Base-by-base conservation (phyloP, 2,113 vertebrate species). In the Charina bottae region DNA sequence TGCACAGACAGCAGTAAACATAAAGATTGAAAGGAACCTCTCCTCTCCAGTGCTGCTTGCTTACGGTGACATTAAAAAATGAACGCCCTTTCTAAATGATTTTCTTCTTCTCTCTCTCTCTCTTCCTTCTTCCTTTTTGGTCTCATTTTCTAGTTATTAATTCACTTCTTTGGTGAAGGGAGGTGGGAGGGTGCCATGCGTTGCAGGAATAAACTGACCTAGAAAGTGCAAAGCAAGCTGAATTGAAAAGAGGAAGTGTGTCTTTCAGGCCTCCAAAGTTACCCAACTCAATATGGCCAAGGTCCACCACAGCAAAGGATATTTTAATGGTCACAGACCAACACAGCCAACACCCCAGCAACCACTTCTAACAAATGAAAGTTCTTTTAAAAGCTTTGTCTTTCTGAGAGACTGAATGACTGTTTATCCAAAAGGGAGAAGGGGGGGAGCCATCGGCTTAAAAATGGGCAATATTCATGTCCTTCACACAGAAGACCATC, bases 41-140 rank as follows among this genome's bases (percentile, higher is more conserved):
- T 96, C 95, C 95, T 97, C 95, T 97, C 96, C 93, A 1, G 13
- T 0, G 0, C 93, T 23, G 17, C 58, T 3, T 92, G 95, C 96
- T 96, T 92, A 68, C 95, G 89, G 96, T 98, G 97, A 97, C 98
- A 98, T 98, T 98, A 97, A 97, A 96, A 97, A 95, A 93, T 92
- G 85, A 92, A 95, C 97, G 97, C 94, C 95, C 96, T 95, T 96
- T 98, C 98, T 95, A 95, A 97, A 98, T 97, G 33, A 42, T 78
- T 78, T 78, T 6, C 28, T 4, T 33, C 28, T 3, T n/a, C 64
- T 17, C 28, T 28, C 62, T 78, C 15, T 72, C 0, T 78, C 72
- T 78, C 33, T 21, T 78, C 97, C 98, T 96, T 98, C 24, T 85
- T 97, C 98, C 95, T 97, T 97, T 98, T 98, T 98, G 97, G 96